Evolutionary conservation across 2,113 vertebrate genomes (phyloP).

Genomic region (Petroica traversi): DNA sequence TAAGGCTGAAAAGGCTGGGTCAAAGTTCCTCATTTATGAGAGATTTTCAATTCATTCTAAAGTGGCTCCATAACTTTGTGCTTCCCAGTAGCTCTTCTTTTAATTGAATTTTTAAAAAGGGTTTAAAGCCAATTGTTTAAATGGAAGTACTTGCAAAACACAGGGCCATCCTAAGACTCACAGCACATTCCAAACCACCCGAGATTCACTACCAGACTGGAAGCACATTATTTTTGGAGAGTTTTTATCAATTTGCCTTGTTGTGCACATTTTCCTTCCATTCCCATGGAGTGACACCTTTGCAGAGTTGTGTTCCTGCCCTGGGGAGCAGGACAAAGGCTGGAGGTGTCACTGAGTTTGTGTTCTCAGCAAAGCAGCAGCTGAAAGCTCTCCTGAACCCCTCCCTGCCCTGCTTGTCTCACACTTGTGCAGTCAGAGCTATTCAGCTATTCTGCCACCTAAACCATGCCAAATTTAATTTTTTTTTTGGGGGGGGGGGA

Average conservation of each 20-base stretch:
- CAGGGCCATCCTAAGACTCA: not conserved
- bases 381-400: not conserved
- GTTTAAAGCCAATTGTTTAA: not conserved
- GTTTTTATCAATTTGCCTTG: not conserved
- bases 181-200: not conserved
- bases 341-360: accelerated
- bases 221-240: not conserved
- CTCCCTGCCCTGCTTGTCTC: not conserved
- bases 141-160: not conserved
- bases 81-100: not conserved
- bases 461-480: not conserved
- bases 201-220: not conserved
- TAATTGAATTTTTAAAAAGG: not conserved
- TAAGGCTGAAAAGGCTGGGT: not conserved
- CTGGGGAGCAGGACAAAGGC: not conserved
- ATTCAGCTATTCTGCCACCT: not conserved
- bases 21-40: not conserved
- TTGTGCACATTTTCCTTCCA: not conserved
- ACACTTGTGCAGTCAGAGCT: not conserved
- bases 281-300: not conserved
- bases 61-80: not conserved
- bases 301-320: not conserved
- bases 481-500: not conserved
- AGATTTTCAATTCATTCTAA: not conserved
- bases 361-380: not conserved